Conservation (phyloP, 2,888 invertebrate genomes). For the Blastobasis lacticolella region DNA sequence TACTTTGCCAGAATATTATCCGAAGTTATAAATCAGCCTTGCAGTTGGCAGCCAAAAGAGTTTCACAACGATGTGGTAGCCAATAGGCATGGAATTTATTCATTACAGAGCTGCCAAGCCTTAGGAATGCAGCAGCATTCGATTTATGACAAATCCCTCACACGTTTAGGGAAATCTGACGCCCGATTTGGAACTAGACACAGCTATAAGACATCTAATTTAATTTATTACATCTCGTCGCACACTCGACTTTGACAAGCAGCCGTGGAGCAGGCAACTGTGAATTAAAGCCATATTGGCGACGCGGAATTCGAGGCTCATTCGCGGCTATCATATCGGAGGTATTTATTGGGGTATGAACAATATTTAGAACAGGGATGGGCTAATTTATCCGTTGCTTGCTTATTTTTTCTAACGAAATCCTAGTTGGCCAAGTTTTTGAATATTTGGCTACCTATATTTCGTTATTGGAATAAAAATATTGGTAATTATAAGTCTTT, state of each 20-base stretch:
- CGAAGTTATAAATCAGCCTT: constrained; percentile 12
- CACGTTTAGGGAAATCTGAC: constrained; percentile 28
- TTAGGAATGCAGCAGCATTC: constrained; percentile 16
- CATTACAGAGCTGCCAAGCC: constrained; percentile 3
- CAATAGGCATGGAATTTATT: background rate
- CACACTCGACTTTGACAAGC: constrained; percentile 25
- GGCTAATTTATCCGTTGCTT: too few relatives aligned
- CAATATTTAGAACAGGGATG: too few relatives aligned
- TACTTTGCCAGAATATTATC: constrained; percentile 8
- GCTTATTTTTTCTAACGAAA: too few relatives aligned
- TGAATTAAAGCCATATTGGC: constrained; percentile 18
- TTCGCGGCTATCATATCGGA: too few relatives aligned
- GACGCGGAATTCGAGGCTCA: too few relatives aligned
- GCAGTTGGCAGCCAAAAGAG: constrained; percentile 23
- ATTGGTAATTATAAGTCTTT: too few relatives aligned
- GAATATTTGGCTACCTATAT: too few relatives aligned
- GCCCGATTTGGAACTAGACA: constrained; percentile 24
- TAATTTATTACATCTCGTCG: constrained; percentile 28
- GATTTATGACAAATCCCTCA: constrained; percentile 33
- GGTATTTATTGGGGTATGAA: too few relatives aligned
- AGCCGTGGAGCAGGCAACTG: constrained; percentile 16
- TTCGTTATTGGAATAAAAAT: too few relatives aligned
- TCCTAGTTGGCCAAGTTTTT: too few relatives aligned
- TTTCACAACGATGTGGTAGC: background rate
- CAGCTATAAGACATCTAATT: constrained; percentile 17